Percentiles rank a stretch among this genome's conserved stretches.
phyloP scores from a whole-genome alignment of 2,888 invertebrate species.

The Ophion slaviceki region DNA sequence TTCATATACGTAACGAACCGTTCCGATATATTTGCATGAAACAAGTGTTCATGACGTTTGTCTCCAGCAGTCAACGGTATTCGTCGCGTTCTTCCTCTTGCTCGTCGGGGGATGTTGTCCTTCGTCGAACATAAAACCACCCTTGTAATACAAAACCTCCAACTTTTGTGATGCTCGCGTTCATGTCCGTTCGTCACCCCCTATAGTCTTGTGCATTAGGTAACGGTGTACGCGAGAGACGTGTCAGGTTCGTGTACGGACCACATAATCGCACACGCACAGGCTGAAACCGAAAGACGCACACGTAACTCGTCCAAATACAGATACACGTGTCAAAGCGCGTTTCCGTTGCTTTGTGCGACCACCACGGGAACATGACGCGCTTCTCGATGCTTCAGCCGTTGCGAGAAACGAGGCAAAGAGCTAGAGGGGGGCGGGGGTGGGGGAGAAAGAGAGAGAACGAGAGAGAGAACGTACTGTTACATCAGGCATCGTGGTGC shows the following conservation, averaged over 20 bases:
- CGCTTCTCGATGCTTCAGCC: constrained; percentile 29
- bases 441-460: constrained; percentile 1
- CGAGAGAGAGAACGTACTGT: constrained; percentile 23
- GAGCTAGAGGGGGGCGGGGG: background rate
- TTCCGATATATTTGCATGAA: too few species aligned
- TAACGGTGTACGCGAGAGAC: constrained; percentile 12
- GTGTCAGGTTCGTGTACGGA: constrained; percentile 17
- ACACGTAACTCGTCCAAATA: constrained; percentile 2
- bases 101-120: too few species aligned
- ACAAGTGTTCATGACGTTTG: too few species aligned
- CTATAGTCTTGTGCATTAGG: constrained; percentile 2
- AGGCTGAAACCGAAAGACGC: background rate
- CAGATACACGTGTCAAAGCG: constrained; percentile 70
- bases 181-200: constrained; percentile 71
- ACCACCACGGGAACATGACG: constrained; percentile 42
- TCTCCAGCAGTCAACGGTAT: too few species aligned
- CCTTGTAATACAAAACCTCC: constrained; percentile 50
- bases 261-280: constrained; percentile 32
- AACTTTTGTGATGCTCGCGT: constrained; percentile 72
- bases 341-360: constrained; percentile 76
- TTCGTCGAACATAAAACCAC: background rate
- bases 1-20: too few species aligned
- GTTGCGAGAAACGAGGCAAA: constrained; percentile 15
- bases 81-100: too few species aligned
- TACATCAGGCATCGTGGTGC: constrained; percentile 34